These are phyloP conservation scores for Andrena bucephala DNA, from an alignment of 2,888 invertebrate species.

Conservation along the genomic window DNA sequence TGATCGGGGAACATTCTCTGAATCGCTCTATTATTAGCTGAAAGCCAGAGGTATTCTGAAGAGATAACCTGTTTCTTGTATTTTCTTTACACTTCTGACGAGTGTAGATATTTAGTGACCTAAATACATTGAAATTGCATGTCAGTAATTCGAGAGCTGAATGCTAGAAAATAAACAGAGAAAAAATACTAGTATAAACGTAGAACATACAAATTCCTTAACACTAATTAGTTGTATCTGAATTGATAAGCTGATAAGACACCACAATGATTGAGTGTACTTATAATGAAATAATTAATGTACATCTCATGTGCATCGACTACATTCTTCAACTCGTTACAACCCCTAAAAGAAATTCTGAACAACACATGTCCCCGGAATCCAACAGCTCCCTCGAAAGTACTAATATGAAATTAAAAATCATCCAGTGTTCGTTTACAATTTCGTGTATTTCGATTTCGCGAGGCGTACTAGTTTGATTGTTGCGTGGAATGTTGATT, in stretches of 20 bases:
- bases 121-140: too few relatives aligned
- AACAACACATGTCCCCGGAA: background rate
- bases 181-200: background rate
- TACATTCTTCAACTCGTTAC: background rate
- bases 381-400: background rate
- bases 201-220: background rate
- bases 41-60: too few relatives aligned
- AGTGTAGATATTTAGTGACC: too few relatives aligned
- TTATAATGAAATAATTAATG: background rate
- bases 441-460: slow-evolving; percentile 14
- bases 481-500: slow-evolving; percentile 47
- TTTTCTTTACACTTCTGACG: too few relatives aligned
- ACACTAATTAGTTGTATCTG: background rate
- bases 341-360: background rate
- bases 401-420: background rate
- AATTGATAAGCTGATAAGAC: too few relatives aligned
- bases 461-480: slow-evolving; percentile 2
- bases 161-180: too few relatives aligned
- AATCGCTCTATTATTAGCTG: background rate
- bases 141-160: too few relatives aligned
- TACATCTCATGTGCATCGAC: background rate
- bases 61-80: too few relatives aligned
- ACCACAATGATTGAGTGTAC: too few relatives aligned
- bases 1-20: background rate
- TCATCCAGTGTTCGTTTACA: background rate